Evolutionary conservation across 2,113 vertebrate species (phyloP).

Genomic region (Maylandia zebra): DNA sequence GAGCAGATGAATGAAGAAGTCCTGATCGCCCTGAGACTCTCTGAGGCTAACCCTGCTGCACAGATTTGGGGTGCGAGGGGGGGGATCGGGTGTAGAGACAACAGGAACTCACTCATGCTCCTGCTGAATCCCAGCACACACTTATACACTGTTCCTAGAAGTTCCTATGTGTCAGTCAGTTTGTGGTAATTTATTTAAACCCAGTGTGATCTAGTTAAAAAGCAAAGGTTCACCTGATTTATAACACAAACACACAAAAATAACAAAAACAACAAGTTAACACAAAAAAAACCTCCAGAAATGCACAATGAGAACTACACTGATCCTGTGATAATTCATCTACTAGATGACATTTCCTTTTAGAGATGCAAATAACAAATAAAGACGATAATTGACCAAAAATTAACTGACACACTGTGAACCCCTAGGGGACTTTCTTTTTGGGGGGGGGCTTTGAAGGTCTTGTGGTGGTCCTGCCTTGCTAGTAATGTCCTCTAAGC

Average conservation of each 20-base stretch:
- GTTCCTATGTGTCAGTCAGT: not conserved
- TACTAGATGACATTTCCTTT: not conserved
- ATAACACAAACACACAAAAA: not conserved
- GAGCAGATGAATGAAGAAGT: not conserved
- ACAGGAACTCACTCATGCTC: not conserved
- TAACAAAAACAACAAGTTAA: not conserved
- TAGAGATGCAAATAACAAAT: not conserved
- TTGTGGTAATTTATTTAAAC: not conserved
- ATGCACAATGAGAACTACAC: not conserved
- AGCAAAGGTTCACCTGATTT: not conserved
- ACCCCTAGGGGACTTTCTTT: not conserved
- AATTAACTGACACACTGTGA: not conserved
- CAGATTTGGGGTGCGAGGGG: not conserved
- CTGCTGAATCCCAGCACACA: not conserved
- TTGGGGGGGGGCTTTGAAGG: not conserved
- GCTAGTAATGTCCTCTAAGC: not conserved
- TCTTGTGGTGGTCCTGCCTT: not conserved
- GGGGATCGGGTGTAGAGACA: not conserved
- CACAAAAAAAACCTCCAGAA: not conserved
- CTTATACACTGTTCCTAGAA: not conserved
- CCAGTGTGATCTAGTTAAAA: not conserved
- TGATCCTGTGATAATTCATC: not conserved
- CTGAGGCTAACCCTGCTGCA: not conserved
- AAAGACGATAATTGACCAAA: not conserved
- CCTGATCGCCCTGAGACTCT: not conserved